Evolutionary conservation across 2,797 vertebrate species (phyloP).

Genomic region (Pygocentrus nattereri): DNA sequence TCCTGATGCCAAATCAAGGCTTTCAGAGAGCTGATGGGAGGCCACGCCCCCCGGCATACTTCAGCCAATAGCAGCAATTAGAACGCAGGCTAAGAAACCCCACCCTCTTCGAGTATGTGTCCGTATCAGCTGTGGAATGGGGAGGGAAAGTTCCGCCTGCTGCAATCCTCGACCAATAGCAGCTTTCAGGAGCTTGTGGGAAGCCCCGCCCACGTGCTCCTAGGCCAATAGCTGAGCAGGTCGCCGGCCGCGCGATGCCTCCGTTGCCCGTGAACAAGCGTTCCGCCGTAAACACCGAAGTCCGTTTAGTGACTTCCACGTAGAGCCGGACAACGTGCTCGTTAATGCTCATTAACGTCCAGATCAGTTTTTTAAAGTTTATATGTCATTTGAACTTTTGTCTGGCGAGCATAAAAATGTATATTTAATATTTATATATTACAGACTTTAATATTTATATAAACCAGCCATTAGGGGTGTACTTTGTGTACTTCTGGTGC

Average conservation of each 20-base stretch:
- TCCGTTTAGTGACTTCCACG: background rate
- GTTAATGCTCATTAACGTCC: background rate
- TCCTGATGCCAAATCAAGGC: constrained; percentile 51
- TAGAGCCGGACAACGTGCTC: too few species aligned
- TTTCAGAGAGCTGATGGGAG: background rate
- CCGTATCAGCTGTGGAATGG: background rate
- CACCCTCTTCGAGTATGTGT: background rate
- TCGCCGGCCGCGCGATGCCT: constrained; percentile 58
- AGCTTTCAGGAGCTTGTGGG: constrained; percentile 3
- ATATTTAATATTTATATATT: too few species aligned
- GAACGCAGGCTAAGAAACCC: background rate
- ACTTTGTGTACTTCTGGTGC: too few species aligned
- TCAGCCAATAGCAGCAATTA: constrained; percentile 67
- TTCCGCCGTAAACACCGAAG: background rate
- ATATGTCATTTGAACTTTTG: background rate
- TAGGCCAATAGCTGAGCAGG: constrained; percentile 71
- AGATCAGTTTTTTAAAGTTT: background rate
- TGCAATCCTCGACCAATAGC: constrained; percentile 35
- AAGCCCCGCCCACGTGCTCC: constrained; percentile 8
- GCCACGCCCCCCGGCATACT: constrained; percentile 45
- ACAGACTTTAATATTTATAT: too few species aligned
- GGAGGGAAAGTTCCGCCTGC: background rate
- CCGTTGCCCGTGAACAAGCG: background rate
- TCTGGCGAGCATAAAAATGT: too few species aligned
- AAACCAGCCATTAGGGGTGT: too few species aligned